Percentiles rank a stretch among this genome's conserved stretches.
These are phyloP conservation scores for Nixonia krombeini DNA, from an alignment of 1,140 invertebrate genomes.

Conservation along the genomic window DNA sequence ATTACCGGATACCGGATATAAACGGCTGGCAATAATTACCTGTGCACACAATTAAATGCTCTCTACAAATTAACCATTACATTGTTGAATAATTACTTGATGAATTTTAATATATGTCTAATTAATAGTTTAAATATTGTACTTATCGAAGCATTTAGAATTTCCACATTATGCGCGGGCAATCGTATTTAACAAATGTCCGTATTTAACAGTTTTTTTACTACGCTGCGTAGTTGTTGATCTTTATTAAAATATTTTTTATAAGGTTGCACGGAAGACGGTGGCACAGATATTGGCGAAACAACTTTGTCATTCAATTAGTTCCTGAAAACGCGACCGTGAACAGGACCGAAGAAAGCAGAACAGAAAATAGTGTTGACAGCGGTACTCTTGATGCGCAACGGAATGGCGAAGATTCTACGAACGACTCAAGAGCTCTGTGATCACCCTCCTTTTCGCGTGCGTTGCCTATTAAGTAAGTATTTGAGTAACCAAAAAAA, in stretches of 20 bases:
- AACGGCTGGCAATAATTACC: background rate
- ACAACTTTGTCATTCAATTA: slow-evolving; percentile 64
- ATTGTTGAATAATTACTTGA: no score
- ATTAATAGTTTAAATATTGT: no score
- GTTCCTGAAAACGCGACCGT: slow-evolving; percentile 44
- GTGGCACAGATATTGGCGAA: slow-evolving; percentile 65
- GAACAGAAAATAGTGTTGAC: background rate
- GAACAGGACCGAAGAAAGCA: background rate
- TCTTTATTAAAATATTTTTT: no score
- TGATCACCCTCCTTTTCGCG: slow-evolving; percentile 19
- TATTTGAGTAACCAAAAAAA: slow-evolving; percentile 22
- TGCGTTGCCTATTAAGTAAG: slow-evolving; percentile 24
- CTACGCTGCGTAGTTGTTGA: no score
- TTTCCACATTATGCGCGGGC: no score
- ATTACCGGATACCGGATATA: slow-evolving; percentile 22
- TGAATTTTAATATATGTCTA: no score
- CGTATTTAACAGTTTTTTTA: no score
- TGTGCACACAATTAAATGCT: no score
- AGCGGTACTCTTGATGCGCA: background rate
- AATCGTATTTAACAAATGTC: no score
- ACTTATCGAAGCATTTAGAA: no score
- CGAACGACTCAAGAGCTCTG: slow-evolving; percentile 15
- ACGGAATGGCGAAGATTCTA: slow-evolving; percentile 27
- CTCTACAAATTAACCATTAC: no score
- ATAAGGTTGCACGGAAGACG: slow-evolving; percentile 62